Evolutionary conservation across 2,888 invertebrate species (phyloP).

Genomic region (Chloroclysta siterata): DNA sequence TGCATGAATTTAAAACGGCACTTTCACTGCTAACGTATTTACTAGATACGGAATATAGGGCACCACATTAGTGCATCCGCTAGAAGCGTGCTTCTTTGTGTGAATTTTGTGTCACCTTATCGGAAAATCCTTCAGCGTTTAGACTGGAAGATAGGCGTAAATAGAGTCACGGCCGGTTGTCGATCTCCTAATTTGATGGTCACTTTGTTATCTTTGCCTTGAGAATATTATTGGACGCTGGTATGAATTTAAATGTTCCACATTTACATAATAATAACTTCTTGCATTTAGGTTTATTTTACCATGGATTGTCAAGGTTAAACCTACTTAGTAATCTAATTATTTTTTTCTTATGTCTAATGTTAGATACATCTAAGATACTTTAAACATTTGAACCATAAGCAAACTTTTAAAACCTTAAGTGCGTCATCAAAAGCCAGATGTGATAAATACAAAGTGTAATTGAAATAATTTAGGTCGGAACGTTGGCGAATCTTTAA

Average conservation of each 20-base stretch:
- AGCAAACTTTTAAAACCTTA: conserved; percentile 2
- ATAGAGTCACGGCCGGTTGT: conserved; percentile 81
- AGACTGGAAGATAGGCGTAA: conserved; percentile 62
- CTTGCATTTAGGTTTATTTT: not conserved
- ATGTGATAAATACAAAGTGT: conserved; percentile 34
- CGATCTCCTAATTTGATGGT: conserved; percentile 82
- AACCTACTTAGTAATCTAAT: not conserved
- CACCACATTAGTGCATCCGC: conserved; percentile 37
- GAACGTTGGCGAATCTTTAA: conserved; percentile 46
- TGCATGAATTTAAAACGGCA: conserved; percentile 47
- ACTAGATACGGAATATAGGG: conserved; percentile 52
- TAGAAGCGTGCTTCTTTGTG: conserved; percentile 45
- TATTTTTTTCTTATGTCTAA: no score
- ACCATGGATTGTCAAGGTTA: conserved; percentile 19
- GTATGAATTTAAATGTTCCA: conserved; percentile 42
- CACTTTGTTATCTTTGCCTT: conserved; percentile 69
- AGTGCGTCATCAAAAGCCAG: conserved; percentile 18
- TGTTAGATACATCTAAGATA: no score
- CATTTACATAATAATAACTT: conserved; percentile 15
- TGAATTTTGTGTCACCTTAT: conserved; percentile 71
- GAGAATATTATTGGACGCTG: conserved; percentile 59
- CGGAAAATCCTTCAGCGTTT: conserved; percentile 73
- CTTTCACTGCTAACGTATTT: conserved; percentile 68
- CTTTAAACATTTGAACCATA: no score
- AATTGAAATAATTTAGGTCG: conserved; percentile 37